Evolutionary conservation across 2,113 vertebrate genomes (phyloP).

Genomic region (Centropus unirufus): DNA sequence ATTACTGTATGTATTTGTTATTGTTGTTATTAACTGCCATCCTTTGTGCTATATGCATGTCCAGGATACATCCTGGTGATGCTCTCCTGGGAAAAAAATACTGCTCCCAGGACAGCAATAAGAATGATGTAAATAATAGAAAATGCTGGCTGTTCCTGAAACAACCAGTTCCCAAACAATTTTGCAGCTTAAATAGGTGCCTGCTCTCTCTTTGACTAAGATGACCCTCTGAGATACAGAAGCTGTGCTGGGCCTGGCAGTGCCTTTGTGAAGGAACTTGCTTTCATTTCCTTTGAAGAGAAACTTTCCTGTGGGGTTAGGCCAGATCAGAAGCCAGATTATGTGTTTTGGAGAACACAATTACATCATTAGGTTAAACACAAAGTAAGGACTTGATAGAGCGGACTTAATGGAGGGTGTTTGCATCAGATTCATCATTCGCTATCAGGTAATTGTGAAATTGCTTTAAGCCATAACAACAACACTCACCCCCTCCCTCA

Average conservation of each 20-base stretch:
- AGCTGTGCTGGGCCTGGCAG: constrained; percentile 2
- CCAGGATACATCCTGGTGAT: background rate
- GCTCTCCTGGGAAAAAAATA: background rate
- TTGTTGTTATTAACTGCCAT: background rate
- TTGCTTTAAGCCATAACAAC: constrained; percentile 69
- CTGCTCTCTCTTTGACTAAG: constrained; percentile 32
- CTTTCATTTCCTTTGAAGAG: constrained; percentile 62
- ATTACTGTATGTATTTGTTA: background rate
- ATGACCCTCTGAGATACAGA: constrained; percentile 56
- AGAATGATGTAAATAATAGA: background rate
- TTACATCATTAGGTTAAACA: constrained; percentile 68
- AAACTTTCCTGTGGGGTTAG: constrained; percentile 58
- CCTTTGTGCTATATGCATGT: background rate
- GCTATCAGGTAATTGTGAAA: constrained; percentile 71
- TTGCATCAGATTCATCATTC: constrained; percentile 67
- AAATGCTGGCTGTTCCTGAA: background rate
- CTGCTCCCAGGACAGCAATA: background rate
- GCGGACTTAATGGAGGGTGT: constrained; percentile 58
- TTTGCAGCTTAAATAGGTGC: background rate
- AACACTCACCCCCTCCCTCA: constrained; percentile 52
- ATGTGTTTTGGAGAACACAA: constrained; percentile 61
- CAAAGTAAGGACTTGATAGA: constrained; percentile 57
- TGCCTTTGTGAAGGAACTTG: constrained; percentile 53
- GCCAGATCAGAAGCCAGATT: constrained; percentile 68
- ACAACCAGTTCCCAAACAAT: constrained; percentile 10